These are phyloP conservation scores for Planiliza haematocheilus DNA, from an alignment of 2,113 vertebrate genomes.

Conservation along the genomic window DNA sequence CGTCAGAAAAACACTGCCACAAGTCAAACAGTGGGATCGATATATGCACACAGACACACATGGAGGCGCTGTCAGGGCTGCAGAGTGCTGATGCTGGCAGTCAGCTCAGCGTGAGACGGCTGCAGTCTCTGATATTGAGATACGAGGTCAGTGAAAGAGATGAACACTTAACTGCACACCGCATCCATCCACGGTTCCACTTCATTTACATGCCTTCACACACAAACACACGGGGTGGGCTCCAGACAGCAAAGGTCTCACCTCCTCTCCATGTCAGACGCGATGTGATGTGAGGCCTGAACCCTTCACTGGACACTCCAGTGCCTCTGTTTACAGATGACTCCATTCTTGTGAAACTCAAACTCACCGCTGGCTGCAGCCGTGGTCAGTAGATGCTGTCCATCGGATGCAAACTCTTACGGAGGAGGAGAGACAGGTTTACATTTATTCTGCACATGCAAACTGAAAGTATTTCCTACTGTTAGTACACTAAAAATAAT, in stretches of 20 bases:
- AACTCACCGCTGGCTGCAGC: no score
- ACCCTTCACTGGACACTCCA: no score
- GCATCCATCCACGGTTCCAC: neutral
- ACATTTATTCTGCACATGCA: no score
- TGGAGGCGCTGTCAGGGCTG: slow-evolving; percentile 3
- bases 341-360: no score
- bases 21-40: slow-evolving; percentile 2
- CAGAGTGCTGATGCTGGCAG: slow-evolving; percentile 39
- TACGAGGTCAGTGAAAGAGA: slow-evolving; percentile 32
- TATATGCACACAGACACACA: slow-evolving; percentile 19
- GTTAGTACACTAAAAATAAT: no score
- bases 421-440: no score
- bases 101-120: slow-evolving; percentile 23
- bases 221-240: neutral
- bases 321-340: no score
- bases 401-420: no score
- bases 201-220: neutral
- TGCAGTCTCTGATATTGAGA: slow-evolving; percentile 44
- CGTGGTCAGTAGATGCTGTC: no score
- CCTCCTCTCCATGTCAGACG: neutral
- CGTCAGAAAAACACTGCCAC: neutral
- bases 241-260: neutral
- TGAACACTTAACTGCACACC: no score
- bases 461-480: no score
- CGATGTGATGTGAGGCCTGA: neutral